Conservation (phyloP, 2,113 vertebrate species). For the Amazona guildingii region DNA sequence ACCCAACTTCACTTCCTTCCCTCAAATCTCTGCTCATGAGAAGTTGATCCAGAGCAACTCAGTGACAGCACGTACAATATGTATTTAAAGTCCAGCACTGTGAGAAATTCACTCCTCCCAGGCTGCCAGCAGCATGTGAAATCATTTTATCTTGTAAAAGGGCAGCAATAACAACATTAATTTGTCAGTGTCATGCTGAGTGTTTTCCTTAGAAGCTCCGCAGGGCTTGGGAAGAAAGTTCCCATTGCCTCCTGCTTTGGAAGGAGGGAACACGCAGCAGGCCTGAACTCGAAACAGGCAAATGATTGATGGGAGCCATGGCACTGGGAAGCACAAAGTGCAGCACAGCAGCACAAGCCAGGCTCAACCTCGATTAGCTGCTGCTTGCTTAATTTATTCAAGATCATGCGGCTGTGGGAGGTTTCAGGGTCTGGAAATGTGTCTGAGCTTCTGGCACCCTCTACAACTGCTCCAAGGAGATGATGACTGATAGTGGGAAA, state of each 20-base stretch:
- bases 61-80: not conserved
- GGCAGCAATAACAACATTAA: not conserved
- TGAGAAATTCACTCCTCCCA: conserved; percentile 9
- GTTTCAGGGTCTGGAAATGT: not conserved
- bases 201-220: not conserved
- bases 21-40: not conserved
- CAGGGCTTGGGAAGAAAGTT: not conserved
- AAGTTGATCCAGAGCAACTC: not conserved
- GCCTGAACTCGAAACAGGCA: not conserved
- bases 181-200: not conserved
- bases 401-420: not conserved
- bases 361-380: not conserved
- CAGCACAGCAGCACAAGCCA: not conserved
- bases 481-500: conserved; percentile 27
- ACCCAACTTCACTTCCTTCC: not conserved
- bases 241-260: not conserved
- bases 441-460: conserved; percentile 1
- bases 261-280: not conserved
- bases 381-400: not conserved
- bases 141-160: conserved; percentile 1
- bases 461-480: not conserved
- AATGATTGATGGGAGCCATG: not conserved
- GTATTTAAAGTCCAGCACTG: not conserved
- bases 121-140: not conserved
- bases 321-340: not conserved